Conservation (phyloP, 2,113 vertebrate genomes). For the Stigmatopora argus region DNA sequence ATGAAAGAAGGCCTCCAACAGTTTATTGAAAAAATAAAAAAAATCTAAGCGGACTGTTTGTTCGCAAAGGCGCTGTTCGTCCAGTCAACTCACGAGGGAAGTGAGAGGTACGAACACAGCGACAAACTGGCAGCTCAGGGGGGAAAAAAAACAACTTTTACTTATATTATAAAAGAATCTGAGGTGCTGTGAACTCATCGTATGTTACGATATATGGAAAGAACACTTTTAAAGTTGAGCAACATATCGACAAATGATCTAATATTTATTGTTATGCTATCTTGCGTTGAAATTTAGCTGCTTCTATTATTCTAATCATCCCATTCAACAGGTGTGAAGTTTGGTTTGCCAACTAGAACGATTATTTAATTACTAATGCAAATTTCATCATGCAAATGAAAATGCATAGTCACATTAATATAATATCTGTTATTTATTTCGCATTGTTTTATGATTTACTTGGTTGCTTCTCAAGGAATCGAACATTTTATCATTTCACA, state of each 20-base stretch:
- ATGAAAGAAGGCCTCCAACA: slow-evolving; percentile 61
- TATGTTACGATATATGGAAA: no score
- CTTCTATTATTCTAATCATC: neutral
- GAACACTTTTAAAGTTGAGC: neutral
- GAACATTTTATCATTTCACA: no score
- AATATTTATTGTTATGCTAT: neutral
- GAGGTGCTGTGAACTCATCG: neutral
- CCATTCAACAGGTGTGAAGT: neutral
- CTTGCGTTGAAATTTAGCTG: neutral
- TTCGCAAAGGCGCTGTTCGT: slow-evolving; percentile 39
- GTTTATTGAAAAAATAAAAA: slow-evolving; percentile 41
- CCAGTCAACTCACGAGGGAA: slow-evolving; percentile 23
- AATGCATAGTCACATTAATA: no score
- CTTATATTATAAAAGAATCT: neutral
- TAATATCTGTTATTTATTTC: no score
- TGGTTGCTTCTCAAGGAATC: no score
- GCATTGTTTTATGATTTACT: no score
- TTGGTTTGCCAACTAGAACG: neutral
- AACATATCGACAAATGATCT: neutral
- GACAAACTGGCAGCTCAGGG: neutral
- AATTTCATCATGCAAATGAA: no score
- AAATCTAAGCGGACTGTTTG: neutral
- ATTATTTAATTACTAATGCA: no score
- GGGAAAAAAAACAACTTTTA: neutral
- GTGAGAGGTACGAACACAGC: slow-evolving; percentile 19